Conservation (phyloP, 2,113 vertebrate species). For the Oncorhynchus gorbuscha region DNA sequence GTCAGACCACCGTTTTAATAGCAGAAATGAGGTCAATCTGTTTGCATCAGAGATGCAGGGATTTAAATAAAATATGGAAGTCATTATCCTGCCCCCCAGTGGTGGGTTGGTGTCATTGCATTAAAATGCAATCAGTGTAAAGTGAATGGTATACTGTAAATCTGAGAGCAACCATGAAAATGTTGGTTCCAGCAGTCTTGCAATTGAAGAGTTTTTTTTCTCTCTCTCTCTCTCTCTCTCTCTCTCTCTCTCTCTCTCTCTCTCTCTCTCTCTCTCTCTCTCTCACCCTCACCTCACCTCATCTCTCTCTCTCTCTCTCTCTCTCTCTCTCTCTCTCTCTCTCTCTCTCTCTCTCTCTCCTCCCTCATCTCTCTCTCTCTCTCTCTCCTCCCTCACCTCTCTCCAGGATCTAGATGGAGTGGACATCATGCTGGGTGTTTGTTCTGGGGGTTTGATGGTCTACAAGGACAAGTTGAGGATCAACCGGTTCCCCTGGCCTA, state of each 20-base stretch:
- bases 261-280: not conserved
- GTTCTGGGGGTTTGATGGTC: constrained; percentile 9
- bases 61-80: constrained; percentile 44
- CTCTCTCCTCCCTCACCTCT: not conserved
- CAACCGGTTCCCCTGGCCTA: constrained; percentile 11
- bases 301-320: not conserved
- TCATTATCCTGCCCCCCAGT: constrained; percentile 37
- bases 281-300: no score
- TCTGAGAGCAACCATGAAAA: not conserved
- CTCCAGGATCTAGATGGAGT: constrained; percentile 7
- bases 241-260: no score
- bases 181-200: not conserved
- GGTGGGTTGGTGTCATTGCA: constrained; percentile 25
- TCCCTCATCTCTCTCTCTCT: not conserved
- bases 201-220: not conserved
- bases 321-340: no score
- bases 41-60: constrained; percentile 45
- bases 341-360: not conserved
- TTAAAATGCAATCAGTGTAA: no score
- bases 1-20: constrained; percentile 32
- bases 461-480: constrained; percentile 12
- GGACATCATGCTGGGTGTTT: constrained; percentile 10
- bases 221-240: not conserved
- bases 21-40: constrained; percentile 69
- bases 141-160: not conserved